A percentile compares a stretch with the other conserved stretches of the same genome.
These are phyloP conservation scores for Melitaea cinxia DNA, from an alignment of 1,140 invertebrate species.

Conservation along the genomic window DNA sequence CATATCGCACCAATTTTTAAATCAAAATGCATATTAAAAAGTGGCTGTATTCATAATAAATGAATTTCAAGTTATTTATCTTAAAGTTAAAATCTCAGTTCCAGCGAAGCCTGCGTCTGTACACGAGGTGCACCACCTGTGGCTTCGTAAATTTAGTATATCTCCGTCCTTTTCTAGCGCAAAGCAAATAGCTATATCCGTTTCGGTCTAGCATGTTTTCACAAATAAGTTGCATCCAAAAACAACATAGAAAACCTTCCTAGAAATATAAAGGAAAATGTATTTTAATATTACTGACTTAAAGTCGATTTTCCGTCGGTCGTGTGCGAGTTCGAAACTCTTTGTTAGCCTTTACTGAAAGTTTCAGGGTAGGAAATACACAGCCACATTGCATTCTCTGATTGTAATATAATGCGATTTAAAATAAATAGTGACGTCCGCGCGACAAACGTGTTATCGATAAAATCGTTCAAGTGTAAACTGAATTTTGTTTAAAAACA, in stretches of 20 bases:
- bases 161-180: conserved; percentile 51
- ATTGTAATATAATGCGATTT: conserved; percentile 80
- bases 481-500: too few relatives aligned
- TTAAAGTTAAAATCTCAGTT: conserved; percentile 9
- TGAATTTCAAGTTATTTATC: too few relatives aligned
- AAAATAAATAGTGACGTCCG: conserved; percentile 74
- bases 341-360: conserved; percentile 69
- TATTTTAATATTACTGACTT: conserved; percentile 27
- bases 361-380: conserved; percentile 73
- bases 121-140: conserved; percentile 79
- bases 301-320: conserved; percentile 45
- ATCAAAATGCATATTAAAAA: too few relatives aligned
- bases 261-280: conserved; percentile 39
- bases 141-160: conserved; percentile 79
- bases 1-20: too few relatives aligned
- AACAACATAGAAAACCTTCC: conserved; percentile 76
- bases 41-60: too few relatives aligned
- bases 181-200: conserved; percentile 33
- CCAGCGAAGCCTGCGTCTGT: conserved; percentile 51
- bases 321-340: conserved; percentile 47
- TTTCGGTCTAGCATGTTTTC: conserved; percentile 71
- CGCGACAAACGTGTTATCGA: conserved; percentile 28
- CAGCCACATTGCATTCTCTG: conserved; percentile 66
- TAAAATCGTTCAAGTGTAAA: conserved; percentile 5
- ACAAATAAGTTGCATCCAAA: conserved; percentile 80